Percentiles rank a stretch among this genome's conserved stretches.
phyloP scores from a whole-genome alignment of 2,113 vertebrate genomes.

The rabbit (Oryctolagus cuniculus) region mOryCun1.1 NC_091442.1:88697001-88697500 shows the following conservation, averaged over 20 bases:
- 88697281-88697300: too few relatives aligned
- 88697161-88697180: background rate
- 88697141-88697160: background rate
- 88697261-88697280: too few relatives aligned
- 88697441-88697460: constrained; percentile 8
- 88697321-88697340: background rate
- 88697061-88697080: background rate
- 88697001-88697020: background rate
- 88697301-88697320: too few relatives aligned
- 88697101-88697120: background rate
- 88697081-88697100: background rate
- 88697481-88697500: background rate
- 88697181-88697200: too few relatives aligned
- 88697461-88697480: background rate
- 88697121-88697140: background rate
- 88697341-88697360: background rate
- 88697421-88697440: background rate
- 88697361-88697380: background rate
- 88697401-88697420: background rate
- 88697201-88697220: too few relatives aligned
- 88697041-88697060: too few relatives aligned
- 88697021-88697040: background rate
- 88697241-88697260: too few relatives aligned
- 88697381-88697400: background rate
- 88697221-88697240: too few relatives aligned